phyloP scores from a whole-genome alignment of 1,140 invertebrate species.

The Cylas formicarius region DNA sequence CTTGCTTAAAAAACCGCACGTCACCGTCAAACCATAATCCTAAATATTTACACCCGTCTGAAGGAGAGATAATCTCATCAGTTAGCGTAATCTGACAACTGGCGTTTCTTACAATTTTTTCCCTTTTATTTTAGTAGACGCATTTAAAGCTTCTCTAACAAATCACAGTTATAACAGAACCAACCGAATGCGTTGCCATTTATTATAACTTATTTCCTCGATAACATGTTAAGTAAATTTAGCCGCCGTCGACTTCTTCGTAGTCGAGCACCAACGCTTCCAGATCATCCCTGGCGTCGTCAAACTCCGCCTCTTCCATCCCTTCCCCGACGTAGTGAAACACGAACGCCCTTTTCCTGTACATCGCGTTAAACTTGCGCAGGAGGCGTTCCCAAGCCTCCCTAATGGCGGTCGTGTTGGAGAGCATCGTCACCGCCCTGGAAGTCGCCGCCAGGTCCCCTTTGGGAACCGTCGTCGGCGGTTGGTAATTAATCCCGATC shows the following conservation, averaged over 20 bases:
- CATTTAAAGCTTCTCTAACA: too few relatives aligned
- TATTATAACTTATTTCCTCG: too few relatives aligned
- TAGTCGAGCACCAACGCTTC: slow-evolving; percentile 63
- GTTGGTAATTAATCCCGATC: slow-evolving; percentile 59
- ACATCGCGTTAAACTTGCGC: slow-evolving; percentile 68
- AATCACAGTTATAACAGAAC: too few relatives aligned
- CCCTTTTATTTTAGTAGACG: too few relatives aligned
- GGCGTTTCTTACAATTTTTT: too few relatives aligned
- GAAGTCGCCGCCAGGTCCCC: slow-evolving; percentile 54
- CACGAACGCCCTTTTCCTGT: slow-evolving; percentile 64
- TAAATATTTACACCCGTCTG: too few relatives aligned
- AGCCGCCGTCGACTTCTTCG: slow-evolving; percentile 46
- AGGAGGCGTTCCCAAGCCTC: slow-evolving; percentile 62
- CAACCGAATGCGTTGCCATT: too few relatives aligned
- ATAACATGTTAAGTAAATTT: too few relatives aligned
- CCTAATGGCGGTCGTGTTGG: slow-evolving; percentile 68
- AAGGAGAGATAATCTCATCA: too few relatives aligned
- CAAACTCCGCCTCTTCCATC: slow-evolving; percentile 67
- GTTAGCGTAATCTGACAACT: too few relatives aligned
- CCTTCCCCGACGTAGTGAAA: slow-evolving; percentile 76
- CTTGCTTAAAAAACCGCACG: too few relatives aligned
- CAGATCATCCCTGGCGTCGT: slow-evolving; percentile 65
- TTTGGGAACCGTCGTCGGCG: slow-evolving; percentile 59
- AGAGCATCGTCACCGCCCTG: slow-evolving; percentile 65
- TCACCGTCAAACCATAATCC: too few relatives aligned